A percentile compares a stretch with the other conserved stretches of the same genome.
phyloP scores from a whole-genome alignment of 2,113 vertebrate genomes.

The Raphicerus campestris region DNA sequence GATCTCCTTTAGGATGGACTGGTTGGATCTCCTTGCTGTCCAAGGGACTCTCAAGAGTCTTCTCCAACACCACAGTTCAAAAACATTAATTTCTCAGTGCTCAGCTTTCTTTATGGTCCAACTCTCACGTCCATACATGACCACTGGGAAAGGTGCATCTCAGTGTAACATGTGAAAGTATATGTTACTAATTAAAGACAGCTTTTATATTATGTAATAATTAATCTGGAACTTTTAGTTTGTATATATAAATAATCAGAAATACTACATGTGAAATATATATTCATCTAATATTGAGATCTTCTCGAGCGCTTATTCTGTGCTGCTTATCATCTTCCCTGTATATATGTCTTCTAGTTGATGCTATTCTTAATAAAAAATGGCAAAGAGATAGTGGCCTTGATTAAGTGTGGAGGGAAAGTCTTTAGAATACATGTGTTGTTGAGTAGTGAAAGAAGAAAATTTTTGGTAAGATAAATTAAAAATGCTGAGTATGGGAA shows the following conservation, averaged over 20 bases:
- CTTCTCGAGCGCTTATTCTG: neutral
- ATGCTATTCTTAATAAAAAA: neutral
- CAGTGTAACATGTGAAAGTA: neutral
- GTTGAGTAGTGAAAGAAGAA: neutral
- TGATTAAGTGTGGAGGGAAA: neutral
- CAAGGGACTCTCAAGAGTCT: neutral
- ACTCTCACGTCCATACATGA: neutral
- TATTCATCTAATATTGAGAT: neutral
- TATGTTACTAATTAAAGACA: neutral
- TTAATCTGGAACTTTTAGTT: neutral
- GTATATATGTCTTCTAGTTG: neutral
- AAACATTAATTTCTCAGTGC: accelerated
- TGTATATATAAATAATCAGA: neutral
- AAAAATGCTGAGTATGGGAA: neutral
- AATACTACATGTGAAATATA: neutral
- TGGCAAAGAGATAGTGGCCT: neutral
- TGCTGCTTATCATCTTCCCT: neutral
- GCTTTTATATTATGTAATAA: neutral
- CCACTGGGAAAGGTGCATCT: neutral
- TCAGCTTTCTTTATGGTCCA: neutral
- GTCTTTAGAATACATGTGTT: neutral
- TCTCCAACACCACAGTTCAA: neutral
- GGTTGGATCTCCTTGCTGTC: neutral
- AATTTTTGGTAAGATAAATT: neutral
- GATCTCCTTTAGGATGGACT: neutral